These are phyloP conservation scores for Gobio occitaniae DNA, from an alignment of 2,797 vertebrate species.

Conservation along the genomic window DNA sequence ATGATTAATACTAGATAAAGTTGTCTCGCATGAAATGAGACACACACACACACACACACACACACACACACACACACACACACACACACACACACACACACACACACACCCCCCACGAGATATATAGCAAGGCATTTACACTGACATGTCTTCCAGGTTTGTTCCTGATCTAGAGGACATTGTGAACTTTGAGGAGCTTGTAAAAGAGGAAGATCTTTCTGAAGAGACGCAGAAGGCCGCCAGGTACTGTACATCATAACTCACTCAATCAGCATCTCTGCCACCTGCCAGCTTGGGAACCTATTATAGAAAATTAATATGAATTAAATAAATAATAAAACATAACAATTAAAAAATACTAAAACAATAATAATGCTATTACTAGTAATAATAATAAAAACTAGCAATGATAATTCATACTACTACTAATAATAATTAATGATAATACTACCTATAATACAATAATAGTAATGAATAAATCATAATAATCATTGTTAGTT, in stretches of 20 bases:
- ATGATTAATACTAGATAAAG: neutral
- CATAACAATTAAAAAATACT: neutral
- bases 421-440: neutral
- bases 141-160: conserved; percentile 79
- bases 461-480: neutral
- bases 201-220: conserved; percentile 94
- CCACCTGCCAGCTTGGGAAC: neutral
- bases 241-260: conserved; percentile 77
- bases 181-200: conserved; percentile 97
- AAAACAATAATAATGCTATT: neutral
- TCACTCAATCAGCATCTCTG: neutral
- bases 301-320: neutral
- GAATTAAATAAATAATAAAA: neutral
- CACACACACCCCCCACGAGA: too few species aligned
- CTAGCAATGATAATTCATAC: neutral
- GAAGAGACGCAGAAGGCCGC: conserved; percentile 93
- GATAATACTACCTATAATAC: neutral
- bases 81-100: too few species aligned
- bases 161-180: conserved; percentile 99
- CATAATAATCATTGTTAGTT: neutral
- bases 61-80: neutral
- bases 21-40: neutral
- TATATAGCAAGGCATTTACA: neutral
- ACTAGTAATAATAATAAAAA: neutral
- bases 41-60: neutral